phyloP scores from a whole-genome alignment of 2,797 vertebrate genomes.

The Novumbra hubbsi region DNA sequence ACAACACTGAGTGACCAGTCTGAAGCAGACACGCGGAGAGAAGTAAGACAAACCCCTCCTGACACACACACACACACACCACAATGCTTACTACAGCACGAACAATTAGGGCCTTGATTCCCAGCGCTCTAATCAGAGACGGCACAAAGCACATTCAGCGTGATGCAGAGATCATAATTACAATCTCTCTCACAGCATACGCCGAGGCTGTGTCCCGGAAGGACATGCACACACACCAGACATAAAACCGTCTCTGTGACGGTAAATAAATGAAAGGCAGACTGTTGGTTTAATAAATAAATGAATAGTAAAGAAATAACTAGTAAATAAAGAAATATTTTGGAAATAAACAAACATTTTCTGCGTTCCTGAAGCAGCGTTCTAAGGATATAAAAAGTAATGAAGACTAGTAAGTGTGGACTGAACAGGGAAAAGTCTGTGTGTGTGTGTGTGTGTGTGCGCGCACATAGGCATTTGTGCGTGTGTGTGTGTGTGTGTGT shows the following conservation, averaged over 20 bases:
- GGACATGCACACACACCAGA: constrained; percentile 34
- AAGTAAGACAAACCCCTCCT: neutral
- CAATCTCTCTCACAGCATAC: constrained; percentile 77
- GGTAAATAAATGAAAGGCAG: constrained; percentile 59
- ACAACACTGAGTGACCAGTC: constrained; percentile 53
- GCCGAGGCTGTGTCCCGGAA: constrained; percentile 55
- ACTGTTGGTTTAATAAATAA: constrained; percentile 23
- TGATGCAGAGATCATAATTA: constrained; percentile 77
- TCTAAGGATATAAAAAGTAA: neutral
- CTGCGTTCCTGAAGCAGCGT: neutral
- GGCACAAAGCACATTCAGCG: constrained; percentile 71
- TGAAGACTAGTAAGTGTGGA: neutral
- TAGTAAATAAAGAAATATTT: neutral
- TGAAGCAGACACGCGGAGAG: constrained; percentile 13
- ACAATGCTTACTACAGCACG: constrained; percentile 53
- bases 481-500: neutral
- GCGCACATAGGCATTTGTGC: neutral
- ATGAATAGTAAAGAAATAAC: constrained; percentile 26
- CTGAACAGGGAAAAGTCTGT: neutral
- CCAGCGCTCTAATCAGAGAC: constrained; percentile 76
- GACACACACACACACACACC: constrained; percentile 18
- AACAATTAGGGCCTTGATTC: constrained; percentile 79
- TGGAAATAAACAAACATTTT: too few relatives aligned
- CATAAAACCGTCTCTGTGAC: constrained; percentile 54
- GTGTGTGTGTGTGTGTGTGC: constrained; percentile 14